Percentiles rank a stretch among this genome's conserved stretches.
These are phyloP conservation scores for Gallirallus australis DNA, from an alignment of 2,797 vertebrate species.

Conservation along the genomic window DNA sequence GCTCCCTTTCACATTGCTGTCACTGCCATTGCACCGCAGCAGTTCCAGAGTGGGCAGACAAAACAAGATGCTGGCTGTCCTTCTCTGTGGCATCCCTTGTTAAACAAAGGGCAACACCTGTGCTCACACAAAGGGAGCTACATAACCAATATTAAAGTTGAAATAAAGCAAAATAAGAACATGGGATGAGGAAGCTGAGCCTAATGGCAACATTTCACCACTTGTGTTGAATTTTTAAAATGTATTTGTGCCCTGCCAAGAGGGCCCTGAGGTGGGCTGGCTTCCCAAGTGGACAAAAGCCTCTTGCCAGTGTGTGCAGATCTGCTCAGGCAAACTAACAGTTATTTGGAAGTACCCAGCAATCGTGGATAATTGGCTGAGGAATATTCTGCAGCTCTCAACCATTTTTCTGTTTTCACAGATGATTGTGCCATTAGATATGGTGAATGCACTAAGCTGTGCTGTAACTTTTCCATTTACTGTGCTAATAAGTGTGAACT, in stretches of 20 bases:
- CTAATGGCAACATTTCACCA: not conserved
- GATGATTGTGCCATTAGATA: constrained; percentile 53
- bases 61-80: not conserved
- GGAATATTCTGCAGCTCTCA: constrained; percentile 44
- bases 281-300: not conserved
- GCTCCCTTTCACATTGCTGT: not conserved
- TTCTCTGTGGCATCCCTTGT: constrained; percentile 7
- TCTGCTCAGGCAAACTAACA: not conserved
- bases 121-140: constrained; percentile 5
- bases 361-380: constrained; percentile 44
- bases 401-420: constrained; percentile 55
- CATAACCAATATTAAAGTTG: not conserved
- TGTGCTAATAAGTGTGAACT: not conserved
- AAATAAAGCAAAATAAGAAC: constrained; percentile 15
- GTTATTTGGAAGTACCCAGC: constrained; percentile 3
- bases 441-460: constrained; percentile 47
- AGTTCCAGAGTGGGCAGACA: not conserved
- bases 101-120: not conserved
- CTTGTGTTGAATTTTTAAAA: not conserved
- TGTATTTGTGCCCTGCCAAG: not conserved
- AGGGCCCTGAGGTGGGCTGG: not conserved
- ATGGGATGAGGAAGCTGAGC: not conserved
- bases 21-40: not conserved
- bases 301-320: not conserved
- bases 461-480: constrained; percentile 42